Evolutionary conservation across 2,113 vertebrate genomes (phyloP), one percentile per base, ranked within the genome.

Genomic region (Labrus mixtus): DNA sequence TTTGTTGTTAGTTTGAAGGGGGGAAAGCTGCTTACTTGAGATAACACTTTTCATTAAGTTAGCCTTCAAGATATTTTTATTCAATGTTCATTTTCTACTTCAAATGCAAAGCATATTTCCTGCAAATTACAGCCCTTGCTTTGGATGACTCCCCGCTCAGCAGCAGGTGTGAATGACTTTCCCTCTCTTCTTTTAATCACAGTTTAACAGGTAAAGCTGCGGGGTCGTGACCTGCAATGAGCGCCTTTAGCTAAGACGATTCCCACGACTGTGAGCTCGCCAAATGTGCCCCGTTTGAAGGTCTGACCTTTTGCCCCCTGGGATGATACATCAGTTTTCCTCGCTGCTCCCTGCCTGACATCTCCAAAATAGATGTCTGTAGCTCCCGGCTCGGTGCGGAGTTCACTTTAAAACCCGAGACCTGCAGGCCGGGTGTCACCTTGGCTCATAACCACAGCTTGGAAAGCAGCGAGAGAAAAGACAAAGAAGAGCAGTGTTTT

Each of bases 321-420:
- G 43, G 56, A 70, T 17, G 50, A 83, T 67, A 46, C 73, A 83
- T 66, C 25, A 8, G 59, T 63, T 76, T 67, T 33, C 72, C 48
- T 23, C 12, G 2, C 36, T 33, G 72, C 48, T 22, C 54, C 17
- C 23, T 45, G 72, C 12, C 25, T 55, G 68, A 54, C 58, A 25
- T 50, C 71, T 62, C 22, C 53, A 56, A 48, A 68, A 79, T 48
- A 67, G 36, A 78, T 67, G 39, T 19, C 8, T 46, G 23, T 43
- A 66, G 57, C 79, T 72, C 59, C 59, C 15, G 68, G 72, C 62
- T 10, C 10, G 29, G 43, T 20, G 55, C 56, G 12, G 54, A 78
- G 74, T 81, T 57, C 68, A 70, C 23, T 6, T 33, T 68, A 59
- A 79, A 76, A 69, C 51, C 43, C 60, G 76, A 65, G 53, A 46